Percentiles rank a stretch among this genome's conserved stretches.
Evolutionary conservation across 2,113 vertebrate genomes (phyloP).

Genomic region (Mormyrus iriodes): DNA sequence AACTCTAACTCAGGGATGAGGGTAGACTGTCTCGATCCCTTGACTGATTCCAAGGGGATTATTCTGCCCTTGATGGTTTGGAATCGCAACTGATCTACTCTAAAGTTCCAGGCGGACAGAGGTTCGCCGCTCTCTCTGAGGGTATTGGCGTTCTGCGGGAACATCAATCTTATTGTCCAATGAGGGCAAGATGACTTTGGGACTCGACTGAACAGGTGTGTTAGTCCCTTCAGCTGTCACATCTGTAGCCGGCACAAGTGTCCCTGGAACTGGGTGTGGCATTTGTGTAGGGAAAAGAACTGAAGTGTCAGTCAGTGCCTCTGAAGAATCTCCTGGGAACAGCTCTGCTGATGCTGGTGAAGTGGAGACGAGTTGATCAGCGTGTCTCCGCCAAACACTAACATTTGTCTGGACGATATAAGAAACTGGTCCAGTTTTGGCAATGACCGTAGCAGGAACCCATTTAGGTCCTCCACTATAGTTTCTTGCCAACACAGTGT

Average conservation of each 20-base stretch:
- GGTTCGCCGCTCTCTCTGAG: background rate
- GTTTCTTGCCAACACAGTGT: no score
- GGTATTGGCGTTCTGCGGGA: background rate
- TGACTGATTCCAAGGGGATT: background rate
- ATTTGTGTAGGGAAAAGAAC: background rate
- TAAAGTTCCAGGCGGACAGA: background rate
- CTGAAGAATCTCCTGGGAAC: background rate
- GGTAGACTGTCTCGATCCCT: background rate
- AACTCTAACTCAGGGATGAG: background rate
- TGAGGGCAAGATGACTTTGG: background rate
- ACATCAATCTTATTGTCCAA: background rate
- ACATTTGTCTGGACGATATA: background rate
- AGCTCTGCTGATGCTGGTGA: background rate
- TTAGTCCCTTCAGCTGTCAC: background rate
- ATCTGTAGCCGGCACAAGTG: no score
- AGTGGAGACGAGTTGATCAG: background rate
- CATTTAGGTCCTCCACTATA: no score
- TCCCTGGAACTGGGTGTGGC: no score
- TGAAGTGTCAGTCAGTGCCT: background rate
- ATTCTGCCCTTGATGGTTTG: background rate
- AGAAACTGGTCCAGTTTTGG: no score
- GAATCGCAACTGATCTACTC: background rate
- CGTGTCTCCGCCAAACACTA: background rate
- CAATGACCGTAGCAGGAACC: no score
- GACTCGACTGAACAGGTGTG: background rate